phyloP scores from a whole-genome alignment of 2,888 invertebrate genomes.

The Acleris sparsana region DNA sequence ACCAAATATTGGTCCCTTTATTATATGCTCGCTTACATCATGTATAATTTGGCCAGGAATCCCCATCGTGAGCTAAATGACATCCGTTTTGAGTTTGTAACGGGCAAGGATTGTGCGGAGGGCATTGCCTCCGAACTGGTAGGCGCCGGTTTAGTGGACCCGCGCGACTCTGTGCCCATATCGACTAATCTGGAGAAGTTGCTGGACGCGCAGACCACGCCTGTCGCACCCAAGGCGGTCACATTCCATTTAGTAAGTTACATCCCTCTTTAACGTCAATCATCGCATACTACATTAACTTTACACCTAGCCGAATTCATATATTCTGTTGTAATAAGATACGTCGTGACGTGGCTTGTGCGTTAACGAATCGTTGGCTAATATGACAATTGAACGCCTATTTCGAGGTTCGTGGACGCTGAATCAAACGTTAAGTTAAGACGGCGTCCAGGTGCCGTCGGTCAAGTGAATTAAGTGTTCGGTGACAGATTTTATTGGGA shows the following conservation, averaged over 20 bases:
- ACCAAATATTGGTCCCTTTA: too few relatives aligned
- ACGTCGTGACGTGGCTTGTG: too few relatives aligned
- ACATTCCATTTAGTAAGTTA: conserved; percentile 70
- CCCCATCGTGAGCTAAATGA: conserved; percentile 96
- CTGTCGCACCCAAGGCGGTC: conserved; percentile 46
- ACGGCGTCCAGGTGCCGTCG: too few relatives aligned
- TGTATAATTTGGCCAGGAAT: conserved; percentile 84
- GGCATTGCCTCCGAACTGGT: conserved; percentile 97
- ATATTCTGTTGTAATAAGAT: neutral
- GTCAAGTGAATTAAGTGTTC: too few relatives aligned
- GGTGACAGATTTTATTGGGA: too few relatives aligned
- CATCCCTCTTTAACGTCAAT: neutral
- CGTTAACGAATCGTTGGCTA: too few relatives aligned
- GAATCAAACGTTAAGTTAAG: too few relatives aligned
- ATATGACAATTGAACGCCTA: too few relatives aligned
- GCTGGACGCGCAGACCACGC: conserved; percentile 47
- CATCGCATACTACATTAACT: too few relatives aligned
- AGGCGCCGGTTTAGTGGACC: conserved; percentile 96
- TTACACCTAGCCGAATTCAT: too few relatives aligned
- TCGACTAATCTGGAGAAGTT: conserved; percentile 59
- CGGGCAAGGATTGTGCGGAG: conserved; percentile 94
- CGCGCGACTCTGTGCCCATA: conserved; percentile 63
- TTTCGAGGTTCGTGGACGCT: too few relatives aligned
- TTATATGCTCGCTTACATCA: neutral
- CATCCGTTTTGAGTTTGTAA: conserved; percentile 97